Conservation (phyloP, 2,888 invertebrate genomes). For the Malacosoma neustria region DNA sequence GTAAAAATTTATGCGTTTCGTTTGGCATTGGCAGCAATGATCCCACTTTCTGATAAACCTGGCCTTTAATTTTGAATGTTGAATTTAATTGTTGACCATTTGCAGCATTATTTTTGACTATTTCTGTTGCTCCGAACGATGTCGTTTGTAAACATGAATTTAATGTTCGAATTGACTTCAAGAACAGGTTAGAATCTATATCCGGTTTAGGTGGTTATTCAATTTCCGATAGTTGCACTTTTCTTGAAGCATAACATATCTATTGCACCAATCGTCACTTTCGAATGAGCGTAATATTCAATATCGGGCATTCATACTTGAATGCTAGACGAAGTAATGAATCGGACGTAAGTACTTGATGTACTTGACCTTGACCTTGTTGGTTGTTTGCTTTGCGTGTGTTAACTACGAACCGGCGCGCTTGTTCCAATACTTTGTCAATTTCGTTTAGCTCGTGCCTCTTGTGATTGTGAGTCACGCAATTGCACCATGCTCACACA, state of each 20-base stretch:
- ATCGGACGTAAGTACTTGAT: conserved; percentile 13
- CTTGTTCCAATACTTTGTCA: conserved; percentile 10
- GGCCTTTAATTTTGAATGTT: conserved; percentile 13
- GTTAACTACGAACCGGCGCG: conserved; percentile 11
- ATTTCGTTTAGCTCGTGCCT: conserved; percentile 14
- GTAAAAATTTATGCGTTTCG: conserved; percentile 12
- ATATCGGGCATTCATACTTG: conserved; percentile 13
- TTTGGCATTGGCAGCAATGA: conserved; percentile 15
- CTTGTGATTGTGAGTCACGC: conserved; percentile 8
- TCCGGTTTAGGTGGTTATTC: conserved; percentile 14
- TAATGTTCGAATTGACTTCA: conserved; percentile 5
- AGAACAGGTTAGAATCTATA: conserved; percentile 10
- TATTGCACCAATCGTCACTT: conserved; percentile 15
- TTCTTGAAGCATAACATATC: conserved; percentile 7
- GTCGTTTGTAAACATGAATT: conserved; percentile 15
- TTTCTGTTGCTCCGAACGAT: conserved; percentile 15
- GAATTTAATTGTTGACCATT: conserved; percentile 8
- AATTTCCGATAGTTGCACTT: conserved; percentile 11
- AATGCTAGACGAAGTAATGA: conserved; percentile 13
- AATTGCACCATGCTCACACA: conserved; percentile 8
- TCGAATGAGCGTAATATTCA: conserved; percentile 14
- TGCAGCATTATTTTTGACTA: conserved; percentile 8
- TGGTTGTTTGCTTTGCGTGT: conserved; percentile 11
- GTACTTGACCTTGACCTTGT: conserved; percentile 15
- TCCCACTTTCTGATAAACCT: conserved; percentile 15